phyloP scores from a whole-genome alignment of 2,113 vertebrate species.

The Jaculus jaculus region DNA sequence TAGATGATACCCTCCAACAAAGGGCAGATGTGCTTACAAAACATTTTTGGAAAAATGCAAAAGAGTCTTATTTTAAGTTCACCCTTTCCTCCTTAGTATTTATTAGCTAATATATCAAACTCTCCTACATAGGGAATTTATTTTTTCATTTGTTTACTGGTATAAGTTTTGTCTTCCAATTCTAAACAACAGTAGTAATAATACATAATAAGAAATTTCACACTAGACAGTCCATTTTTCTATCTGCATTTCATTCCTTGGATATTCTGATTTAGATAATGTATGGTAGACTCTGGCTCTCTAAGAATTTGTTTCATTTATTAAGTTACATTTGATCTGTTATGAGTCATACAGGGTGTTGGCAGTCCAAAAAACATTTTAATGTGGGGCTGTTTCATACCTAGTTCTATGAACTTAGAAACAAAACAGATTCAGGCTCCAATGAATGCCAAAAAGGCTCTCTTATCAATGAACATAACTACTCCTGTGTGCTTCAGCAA shows the following conservation, averaged over 20 bases:
- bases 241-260: not conserved
- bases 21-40: not conserved
- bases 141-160: conserved; percentile 44
- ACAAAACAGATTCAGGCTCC: not conserved
- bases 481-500: not conserved
- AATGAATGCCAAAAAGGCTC: not conserved
- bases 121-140: not conserved
- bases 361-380: not conserved
- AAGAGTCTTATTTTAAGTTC: not conserved
- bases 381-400: not conserved
- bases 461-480: not conserved
- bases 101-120: not conserved
- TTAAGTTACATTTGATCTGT: not conserved
- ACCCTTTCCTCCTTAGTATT: not conserved
- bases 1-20: not conserved
- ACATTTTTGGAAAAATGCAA: not conserved
- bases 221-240: not conserved
- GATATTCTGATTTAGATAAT: not conserved
- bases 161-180: not conserved
- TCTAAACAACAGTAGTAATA: not conserved
- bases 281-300: not conserved
- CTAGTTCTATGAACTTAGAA: not conserved
- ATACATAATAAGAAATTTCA: not conserved
- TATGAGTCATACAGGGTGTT: not conserved
- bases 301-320: not conserved